Evolutionary conservation across 2,888 invertebrate species (phyloP).

Genomic region (Luffia ferchaultella): DNA sequence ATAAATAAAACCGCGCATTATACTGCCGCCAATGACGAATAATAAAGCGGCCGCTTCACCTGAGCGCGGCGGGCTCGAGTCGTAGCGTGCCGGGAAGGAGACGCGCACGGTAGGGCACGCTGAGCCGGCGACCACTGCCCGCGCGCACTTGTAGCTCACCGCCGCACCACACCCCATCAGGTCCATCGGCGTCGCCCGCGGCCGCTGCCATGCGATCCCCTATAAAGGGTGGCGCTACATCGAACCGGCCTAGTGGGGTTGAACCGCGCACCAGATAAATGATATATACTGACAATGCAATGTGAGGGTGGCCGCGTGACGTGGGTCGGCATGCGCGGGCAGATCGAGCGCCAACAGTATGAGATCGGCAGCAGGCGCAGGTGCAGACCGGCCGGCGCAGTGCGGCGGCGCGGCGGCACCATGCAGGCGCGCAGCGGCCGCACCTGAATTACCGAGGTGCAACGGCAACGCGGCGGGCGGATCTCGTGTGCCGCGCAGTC

Average conservation of each 20-base stretch:
- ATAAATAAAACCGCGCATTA: no score
- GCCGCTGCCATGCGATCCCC: background rate
- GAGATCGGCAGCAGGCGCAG: constrained; percentile 9
- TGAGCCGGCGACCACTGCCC: constrained; percentile 12
- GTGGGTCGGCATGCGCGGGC: background rate
- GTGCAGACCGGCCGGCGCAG: constrained; percentile 16
- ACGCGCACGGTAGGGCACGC: constrained; percentile 15
- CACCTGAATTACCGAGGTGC: constrained; percentile 19
- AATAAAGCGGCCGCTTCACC: no score
- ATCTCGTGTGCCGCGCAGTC: constrained; percentile 74
- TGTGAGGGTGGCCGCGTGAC: background rate
- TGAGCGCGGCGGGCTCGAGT: background rate
- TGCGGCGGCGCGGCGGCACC: constrained; percentile 9
- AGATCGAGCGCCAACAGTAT: background rate
- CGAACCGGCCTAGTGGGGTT: no score
- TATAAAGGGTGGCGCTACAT: background rate
- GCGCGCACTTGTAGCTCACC: background rate
- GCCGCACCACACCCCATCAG: background rate
- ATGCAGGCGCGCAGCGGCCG: constrained; percentile 15
- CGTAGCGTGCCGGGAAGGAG: background rate
- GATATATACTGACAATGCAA: background rate
- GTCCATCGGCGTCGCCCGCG: background rate
- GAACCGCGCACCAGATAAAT: no score
- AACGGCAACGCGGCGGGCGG: constrained; percentile 57
- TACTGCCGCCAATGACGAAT: no score